phyloP scores from a whole-genome alignment of 2,888 invertebrate species.

The Ametastegia equiseti region DNA sequence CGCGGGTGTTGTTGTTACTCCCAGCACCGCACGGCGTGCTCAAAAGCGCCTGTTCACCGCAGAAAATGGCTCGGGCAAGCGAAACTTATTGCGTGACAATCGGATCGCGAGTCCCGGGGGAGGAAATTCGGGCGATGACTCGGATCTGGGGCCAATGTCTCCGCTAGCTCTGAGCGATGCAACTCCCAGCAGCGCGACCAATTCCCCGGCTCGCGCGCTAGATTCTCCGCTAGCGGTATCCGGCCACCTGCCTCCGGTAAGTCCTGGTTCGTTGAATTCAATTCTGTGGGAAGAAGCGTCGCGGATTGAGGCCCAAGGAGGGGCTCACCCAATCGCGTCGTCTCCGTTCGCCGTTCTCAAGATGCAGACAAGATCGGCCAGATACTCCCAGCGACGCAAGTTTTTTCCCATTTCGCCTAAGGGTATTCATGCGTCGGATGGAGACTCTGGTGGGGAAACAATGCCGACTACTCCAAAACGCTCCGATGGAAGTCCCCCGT shows the following conservation, averaged over 20 bases:
- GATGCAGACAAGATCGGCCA: constrained; percentile 60
- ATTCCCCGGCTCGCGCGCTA: constrained; percentile 64
- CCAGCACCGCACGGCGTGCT: constrained; percentile 61
- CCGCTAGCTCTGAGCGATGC: constrained; percentile 65
- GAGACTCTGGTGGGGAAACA: not conserved
- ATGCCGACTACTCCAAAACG: constrained; percentile 45
- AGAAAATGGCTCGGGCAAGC: constrained; percentile 60
- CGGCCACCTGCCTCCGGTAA: constrained; percentile 57
- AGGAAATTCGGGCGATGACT: constrained; percentile 65
- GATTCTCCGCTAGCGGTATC: constrained; percentile 64
- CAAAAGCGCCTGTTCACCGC: constrained; percentile 62
- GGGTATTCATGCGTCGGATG: not conserved
- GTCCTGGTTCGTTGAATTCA: constrained; percentile 25
- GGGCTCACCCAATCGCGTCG: constrained; percentile 32
- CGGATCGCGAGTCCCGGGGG: constrained; percentile 45
- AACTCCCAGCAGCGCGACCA: constrained; percentile 57
- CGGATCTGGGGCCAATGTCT: constrained; percentile 71
- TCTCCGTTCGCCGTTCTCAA: constrained; percentile 63
- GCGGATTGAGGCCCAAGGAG: not conserved
- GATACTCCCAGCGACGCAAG: constrained; percentile 61
- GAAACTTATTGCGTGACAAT: constrained; percentile 58
- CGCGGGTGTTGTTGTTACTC: not conserved
- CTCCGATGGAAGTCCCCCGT: constrained; percentile 45
- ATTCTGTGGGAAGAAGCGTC: not conserved
- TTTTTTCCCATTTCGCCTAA: constrained; percentile 53